phyloP scores from a whole-genome alignment of 2,113 vertebrate species.

The Dinomys branickii region DNA sequence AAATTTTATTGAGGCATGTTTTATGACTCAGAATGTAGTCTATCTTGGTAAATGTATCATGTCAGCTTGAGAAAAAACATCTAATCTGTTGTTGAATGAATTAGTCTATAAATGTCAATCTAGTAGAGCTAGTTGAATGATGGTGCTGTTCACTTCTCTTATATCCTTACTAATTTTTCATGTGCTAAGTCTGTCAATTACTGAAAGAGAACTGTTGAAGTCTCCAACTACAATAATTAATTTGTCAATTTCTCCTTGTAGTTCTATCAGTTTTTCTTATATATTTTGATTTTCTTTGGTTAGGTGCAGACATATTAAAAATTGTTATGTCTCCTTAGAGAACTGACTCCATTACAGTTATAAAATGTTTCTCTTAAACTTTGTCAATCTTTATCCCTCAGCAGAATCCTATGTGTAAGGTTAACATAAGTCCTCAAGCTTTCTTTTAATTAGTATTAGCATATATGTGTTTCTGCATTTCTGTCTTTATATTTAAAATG shows the following conservation, averaged over 20 bases:
- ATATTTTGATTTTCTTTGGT: conserved; percentile 2
- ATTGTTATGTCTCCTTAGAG: background rate
- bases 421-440: background rate
- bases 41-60: background rate
- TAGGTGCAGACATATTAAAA: conserved; percentile 11
- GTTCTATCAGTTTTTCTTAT: conserved; percentile 1
- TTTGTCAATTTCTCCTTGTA: conserved; percentile 10
- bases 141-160: conserved; percentile 50
- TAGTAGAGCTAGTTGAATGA: conserved; percentile 18
- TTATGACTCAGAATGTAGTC: conserved; percentile 23
- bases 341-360: conserved; percentile 28
- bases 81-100: conserved; percentile 38
- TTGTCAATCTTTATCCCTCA: background rate
- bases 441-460: background rate
- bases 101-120: conserved; percentile 55
- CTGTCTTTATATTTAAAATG: conserved; percentile 13
- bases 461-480: background rate
- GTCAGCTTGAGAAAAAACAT: conserved; percentile 22
- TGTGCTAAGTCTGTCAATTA: conserved; percentile 26
- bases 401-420: background rate
- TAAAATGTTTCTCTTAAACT: background rate
- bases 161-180: conserved; percentile 53
- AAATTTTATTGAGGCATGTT: conserved; percentile 35
- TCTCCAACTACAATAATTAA: conserved; percentile 34
- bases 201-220: conserved; percentile 37